Base-by-base conservation (phyloP, 2,113 vertebrate species). In the Oenanthe oenanthe region DNA sequence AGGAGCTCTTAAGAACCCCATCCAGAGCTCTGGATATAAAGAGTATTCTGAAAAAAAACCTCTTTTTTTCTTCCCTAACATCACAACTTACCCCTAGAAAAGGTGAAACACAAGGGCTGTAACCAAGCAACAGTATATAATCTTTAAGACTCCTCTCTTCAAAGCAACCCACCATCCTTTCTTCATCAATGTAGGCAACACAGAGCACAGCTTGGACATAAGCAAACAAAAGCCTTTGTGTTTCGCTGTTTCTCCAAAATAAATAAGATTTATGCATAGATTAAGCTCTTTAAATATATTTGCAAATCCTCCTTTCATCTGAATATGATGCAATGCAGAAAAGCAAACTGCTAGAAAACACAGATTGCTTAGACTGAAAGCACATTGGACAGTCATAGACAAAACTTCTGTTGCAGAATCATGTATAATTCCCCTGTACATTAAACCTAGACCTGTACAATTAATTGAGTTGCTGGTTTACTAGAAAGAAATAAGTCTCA, bases 111-210 rank as follows among this genome's bases (percentile, higher is more conserved):
- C 67, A 75, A 94, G 70, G 40, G 31, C 70, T 87, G 93, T 92
- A 95, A 86, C 87, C 74, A 96, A 87, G 93, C 93, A 95, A 95
- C 89, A 87, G 17, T 13, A 82, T 29, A 38, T 19, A 65, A 72
- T 79, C 66, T 88, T 75, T 19, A 81, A 53, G 84, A 53, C 9
- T 88, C 51, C 43, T 51, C 22, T 82, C 45, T 85, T 73, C 70
- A 85, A 79, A 95, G 81, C 38, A 73, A 53, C n/a, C 56, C 14
- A 31, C 14, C 32, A 48, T 21, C 43, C 47, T 28, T 77, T 36
- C 71, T 54, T 45, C 71, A 40, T 8, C 50, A 32, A 1, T 0
- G 0, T 0, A 31, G 54, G 40, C 54, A 83, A 34, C 31, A 28
- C 1, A 28, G 32, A 83, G 67, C 63, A 42, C 71, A 87, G 65